phyloP scores from a whole-genome alignment of 2,888 invertebrate species.

The Muschampia plurimacula region DNA sequence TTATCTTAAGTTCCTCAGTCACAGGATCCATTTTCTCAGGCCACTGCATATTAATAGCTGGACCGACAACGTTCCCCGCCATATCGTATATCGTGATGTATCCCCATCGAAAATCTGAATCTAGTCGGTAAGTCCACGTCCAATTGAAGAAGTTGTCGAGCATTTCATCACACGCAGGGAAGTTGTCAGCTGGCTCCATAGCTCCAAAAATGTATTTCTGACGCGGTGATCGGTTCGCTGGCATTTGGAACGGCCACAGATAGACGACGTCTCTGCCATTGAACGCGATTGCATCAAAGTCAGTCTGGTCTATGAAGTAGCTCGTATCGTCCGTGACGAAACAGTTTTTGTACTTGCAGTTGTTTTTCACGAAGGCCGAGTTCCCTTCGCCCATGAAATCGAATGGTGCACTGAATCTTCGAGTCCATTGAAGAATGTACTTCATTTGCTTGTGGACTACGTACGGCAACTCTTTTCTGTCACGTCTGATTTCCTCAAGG shows the following conservation, averaged over 20 bases:
- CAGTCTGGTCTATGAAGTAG: constrained; percentile 37
- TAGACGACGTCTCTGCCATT: constrained; percentile 46
- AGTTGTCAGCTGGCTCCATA: constrained; percentile 64
- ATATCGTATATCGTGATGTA: constrained; percentile 50
- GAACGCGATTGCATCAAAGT: constrained; percentile 47
- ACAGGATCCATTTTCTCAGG: constrained; percentile 45
- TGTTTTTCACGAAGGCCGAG: constrained; percentile 44
- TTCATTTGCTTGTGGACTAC: constrained; percentile 41
- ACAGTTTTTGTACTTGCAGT: constrained; percentile 49
- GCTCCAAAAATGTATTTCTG: constrained; percentile 67
- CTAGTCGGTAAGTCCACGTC: constrained; percentile 55
- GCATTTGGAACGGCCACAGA: constrained; percentile 43
- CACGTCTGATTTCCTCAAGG: constrained; percentile 36
- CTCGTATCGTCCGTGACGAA: constrained; percentile 46
- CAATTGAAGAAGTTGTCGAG: constrained; percentile 58
- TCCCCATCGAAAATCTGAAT: constrained; percentile 51
- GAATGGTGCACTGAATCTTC: constrained; percentile 44
- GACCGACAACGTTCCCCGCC: constrained; percentile 47
- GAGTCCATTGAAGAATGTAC: constrained; percentile 47
- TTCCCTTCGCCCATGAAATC: constrained; percentile 44
- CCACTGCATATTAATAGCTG: constrained; percentile 49
- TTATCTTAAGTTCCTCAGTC: constrained; percentile 43
- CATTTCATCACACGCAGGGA: constrained; percentile 53
- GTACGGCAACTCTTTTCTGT: constrained; percentile 41
- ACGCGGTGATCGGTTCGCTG: constrained; percentile 48